These are phyloP conservation scores for Drosophila pallidifrons DNA, from an alignment of 1,140 invertebrate genomes.

Conservation along the genomic window DNA sequence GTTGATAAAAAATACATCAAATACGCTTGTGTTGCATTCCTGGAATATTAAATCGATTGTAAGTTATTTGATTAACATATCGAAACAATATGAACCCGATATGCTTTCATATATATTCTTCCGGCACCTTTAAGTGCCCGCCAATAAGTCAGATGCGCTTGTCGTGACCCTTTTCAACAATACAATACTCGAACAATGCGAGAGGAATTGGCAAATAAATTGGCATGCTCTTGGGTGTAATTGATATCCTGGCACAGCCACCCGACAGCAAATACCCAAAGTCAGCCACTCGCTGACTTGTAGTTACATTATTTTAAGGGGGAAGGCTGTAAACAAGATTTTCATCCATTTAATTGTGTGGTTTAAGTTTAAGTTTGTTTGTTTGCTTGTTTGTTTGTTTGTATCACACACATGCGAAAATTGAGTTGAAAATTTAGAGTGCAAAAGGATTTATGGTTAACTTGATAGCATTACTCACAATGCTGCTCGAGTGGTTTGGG, in stretches of 20 bases:
- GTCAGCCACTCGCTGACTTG: not conserved
- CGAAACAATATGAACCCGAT: slow-evolving; percentile 23
- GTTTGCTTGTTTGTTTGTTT: slow-evolving; percentile 26
- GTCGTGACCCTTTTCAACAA: slow-evolving; percentile 45
- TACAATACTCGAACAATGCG: slow-evolving; percentile 46
- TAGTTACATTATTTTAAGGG: slow-evolving; percentile 31
- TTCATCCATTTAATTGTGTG: slow-evolving; percentile 78
- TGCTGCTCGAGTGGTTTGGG: slow-evolving; percentile 45
- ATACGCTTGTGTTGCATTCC: not conserved
- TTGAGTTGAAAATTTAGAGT: slow-evolving; percentile 77
- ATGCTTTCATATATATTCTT: slow-evolving; percentile 12
- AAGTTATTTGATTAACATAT: slow-evolving; percentile 29
- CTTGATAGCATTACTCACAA: slow-evolving; percentile 65
- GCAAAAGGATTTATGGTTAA: slow-evolving; percentile 77
- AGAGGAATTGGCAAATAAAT: slow-evolving; percentile 68
- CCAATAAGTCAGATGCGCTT: slow-evolving; percentile 37
- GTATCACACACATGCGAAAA: slow-evolving; percentile 60
- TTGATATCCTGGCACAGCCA: slow-evolving; percentile 62
- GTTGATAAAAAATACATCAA: not conserved
- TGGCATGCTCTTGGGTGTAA: slow-evolving; percentile 75
- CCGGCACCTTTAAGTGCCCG: slow-evolving; percentile 31
- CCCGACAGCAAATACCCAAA: slow-evolving; percentile 15
- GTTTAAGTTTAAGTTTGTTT: slow-evolving; percentile 8
- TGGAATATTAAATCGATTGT: not conserved
- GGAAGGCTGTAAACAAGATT: slow-evolving; percentile 72